A percentile compares a stretch with the other conserved stretches of the same genome.
Conservation (phyloP, 2,888 invertebrate genomes). For the Mesorhabditis sp. region DNA sequence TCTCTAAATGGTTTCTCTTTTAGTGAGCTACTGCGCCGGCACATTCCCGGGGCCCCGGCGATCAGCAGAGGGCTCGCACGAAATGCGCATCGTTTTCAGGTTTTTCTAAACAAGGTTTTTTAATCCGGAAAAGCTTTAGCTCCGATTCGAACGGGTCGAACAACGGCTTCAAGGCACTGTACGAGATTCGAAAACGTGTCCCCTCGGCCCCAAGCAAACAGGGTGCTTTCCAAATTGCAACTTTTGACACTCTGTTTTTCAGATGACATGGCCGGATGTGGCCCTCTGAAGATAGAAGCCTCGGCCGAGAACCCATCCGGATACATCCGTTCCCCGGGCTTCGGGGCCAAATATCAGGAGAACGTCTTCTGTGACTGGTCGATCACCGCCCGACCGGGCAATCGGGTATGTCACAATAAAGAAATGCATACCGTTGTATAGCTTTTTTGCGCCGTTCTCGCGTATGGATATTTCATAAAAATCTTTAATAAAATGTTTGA, state of each 20-base stretch:
- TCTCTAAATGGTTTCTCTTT: slow-evolving; percentile 8
- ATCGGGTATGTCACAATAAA: slow-evolving; percentile 24
- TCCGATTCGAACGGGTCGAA: slow-evolving; percentile 82
- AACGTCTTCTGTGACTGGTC: slow-evolving; percentile 93
- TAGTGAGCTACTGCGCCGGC: slow-evolving; percentile 76
- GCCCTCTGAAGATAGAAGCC: slow-evolving; percentile 19
- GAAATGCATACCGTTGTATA: background rate
- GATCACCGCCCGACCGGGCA: slow-evolving; percentile 63
- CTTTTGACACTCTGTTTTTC: background rate
- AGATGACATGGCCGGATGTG: background rate
- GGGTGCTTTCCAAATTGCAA: no score
- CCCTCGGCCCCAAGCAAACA: background rate
- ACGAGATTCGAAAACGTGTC: slow-evolving; percentile 73
- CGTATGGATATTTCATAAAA: no score
- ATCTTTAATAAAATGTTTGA: no score
- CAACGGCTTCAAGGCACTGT: slow-evolving; percentile 92
- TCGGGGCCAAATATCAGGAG: slow-evolving; percentile 79
- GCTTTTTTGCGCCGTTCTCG: background rate
- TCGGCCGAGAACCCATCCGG: slow-evolving; percentile 28
- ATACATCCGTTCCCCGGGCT: slow-evolving; percentile 75
- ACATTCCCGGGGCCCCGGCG: slow-evolving; percentile 91
- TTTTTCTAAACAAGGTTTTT: background rate
- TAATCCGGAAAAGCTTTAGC: slow-evolving; percentile 58
- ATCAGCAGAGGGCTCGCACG: slow-evolving; percentile 81
- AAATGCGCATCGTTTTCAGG: slow-evolving; percentile 78